Evolutionary conservation across 2,888 invertebrate species (phyloP).

Genomic region (Acrobeloides nanus): DNA sequence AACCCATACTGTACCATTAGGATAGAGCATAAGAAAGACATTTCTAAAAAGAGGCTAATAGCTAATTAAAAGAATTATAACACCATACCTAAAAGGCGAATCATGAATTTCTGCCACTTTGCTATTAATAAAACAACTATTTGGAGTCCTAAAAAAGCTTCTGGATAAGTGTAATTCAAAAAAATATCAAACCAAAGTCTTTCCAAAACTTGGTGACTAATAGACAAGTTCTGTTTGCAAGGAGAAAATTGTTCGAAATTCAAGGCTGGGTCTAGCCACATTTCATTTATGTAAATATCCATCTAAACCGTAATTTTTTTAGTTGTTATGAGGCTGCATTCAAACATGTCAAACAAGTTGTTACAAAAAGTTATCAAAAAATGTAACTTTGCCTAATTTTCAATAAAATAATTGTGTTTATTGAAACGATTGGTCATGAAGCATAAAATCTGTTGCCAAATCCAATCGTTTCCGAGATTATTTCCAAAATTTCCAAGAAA

Average conservation of each 20-base stretch:
- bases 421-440: too few relatives aligned
- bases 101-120: slow-evolving; percentile 52
- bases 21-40: slow-evolving; percentile 52
- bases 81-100: slow-evolving; percentile 37
- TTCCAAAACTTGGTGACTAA: slow-evolving; percentile 47
- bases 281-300: slow-evolving; percentile 54
- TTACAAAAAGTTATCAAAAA: too few relatives aligned
- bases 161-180: neutral
- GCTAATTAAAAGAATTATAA: slow-evolving; percentile 14
- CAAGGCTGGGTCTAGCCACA: slow-evolving; percentile 48
- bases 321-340: too few relatives aligned
- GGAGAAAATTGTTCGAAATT: slow-evolving; percentile 49
- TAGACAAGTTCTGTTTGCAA: slow-evolving; percentile 51
- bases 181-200: slow-evolving; percentile 16
- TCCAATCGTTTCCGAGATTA: too few relatives aligned
- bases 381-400: too few relatives aligned
- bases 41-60: slow-evolving; percentile 26
- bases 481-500: too few relatives aligned
- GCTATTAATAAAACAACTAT: slow-evolving; percentile 50
- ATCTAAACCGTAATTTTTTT: slow-evolving; percentile 25
- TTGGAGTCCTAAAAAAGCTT: slow-evolving; percentile 37
- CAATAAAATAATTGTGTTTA: too few relatives aligned
- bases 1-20: slow-evolving; percentile 53
- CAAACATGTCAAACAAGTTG: too few relatives aligned
- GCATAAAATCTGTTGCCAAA: too few relatives aligned